These are phyloP conservation scores for Quadriops clusia DNA, from an alignment of 2,888 invertebrate genomes.

Conservation along the genomic window DNA sequence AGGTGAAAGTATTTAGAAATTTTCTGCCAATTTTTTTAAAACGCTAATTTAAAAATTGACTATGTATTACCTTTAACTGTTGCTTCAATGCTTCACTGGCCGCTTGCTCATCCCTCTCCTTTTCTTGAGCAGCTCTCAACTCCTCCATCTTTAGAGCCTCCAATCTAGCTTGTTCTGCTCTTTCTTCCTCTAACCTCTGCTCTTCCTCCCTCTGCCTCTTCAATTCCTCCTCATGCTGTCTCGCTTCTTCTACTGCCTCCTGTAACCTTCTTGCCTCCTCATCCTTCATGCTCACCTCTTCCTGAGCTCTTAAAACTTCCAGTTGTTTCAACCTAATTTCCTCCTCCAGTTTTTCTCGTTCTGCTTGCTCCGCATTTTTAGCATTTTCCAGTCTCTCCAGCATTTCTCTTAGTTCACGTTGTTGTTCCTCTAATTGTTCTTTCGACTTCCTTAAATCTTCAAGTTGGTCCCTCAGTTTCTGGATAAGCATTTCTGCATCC, in stretches of 20 bases:
- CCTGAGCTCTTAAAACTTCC: conserved; percentile 27
- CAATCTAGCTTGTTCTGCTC: conserved; percentile 10
- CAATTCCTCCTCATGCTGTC: conserved; percentile 24
- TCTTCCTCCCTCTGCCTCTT: conserved; percentile 18
- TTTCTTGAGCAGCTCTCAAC: conserved; percentile 4
- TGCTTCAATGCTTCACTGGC: conserved; percentile 29
- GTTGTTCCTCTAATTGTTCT: conserved; percentile 74
- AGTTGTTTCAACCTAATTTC: conserved; percentile 75
- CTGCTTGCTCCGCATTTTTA: conserved; percentile 78
- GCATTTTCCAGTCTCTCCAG: conserved; percentile 82
- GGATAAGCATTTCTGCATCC: conserved; percentile 76
- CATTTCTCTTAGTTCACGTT: conserved; percentile 76
- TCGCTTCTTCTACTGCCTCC: conserved; percentile 28
- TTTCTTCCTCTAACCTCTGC: conserved; percentile 18
- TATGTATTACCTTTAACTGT: conserved; percentile 29
- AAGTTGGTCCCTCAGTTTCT: conserved; percentile 74
- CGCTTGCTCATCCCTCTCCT: conserved; percentile 19
- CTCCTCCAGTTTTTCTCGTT: conserved; percentile 72
- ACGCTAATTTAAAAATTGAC: conserved; percentile 3
- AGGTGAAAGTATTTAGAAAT: too few relatives aligned
- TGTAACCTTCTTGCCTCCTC: conserved; percentile 28
- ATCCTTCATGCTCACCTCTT: conserved; percentile 28
- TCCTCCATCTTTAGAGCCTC: too few relatives aligned
- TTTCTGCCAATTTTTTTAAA: neutral
- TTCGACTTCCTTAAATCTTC: conserved; percentile 78